Percentiles rank a stretch among this genome's conserved stretches.
Conservation (phyloP, 2,113 vertebrate species). For the Formicarius rufipectus region DNA sequence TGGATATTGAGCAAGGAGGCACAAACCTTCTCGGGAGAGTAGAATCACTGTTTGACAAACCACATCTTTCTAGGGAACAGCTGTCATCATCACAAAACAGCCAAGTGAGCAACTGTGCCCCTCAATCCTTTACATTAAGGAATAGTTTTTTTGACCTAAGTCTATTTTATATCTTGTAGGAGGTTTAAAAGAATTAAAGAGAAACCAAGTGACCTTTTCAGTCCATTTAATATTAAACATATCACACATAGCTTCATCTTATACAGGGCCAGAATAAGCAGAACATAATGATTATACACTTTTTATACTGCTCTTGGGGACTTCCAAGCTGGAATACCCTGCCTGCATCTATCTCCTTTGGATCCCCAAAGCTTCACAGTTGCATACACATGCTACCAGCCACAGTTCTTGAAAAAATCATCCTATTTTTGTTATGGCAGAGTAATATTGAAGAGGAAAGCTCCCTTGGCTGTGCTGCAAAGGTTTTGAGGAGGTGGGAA, state of each 20-base stretch:
- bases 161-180: constrained; percentile 24
- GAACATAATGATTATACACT: not conserved
- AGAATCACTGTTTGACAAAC: not conserved
- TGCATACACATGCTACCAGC: not conserved
- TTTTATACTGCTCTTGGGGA: not conserved
- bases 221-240: not conserved
- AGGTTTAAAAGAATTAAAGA: constrained; percentile 46
- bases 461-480: not conserved
- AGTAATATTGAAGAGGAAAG: not conserved
- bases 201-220: not conserved
- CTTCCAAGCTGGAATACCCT: not conserved
- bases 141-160: constrained; percentile 31
- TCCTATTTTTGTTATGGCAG: not conserved
- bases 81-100: not conserved
- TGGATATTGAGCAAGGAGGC: not conserved
- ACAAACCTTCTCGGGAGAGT: not conserved
- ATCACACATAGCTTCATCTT: not conserved
- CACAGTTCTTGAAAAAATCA: not conserved
- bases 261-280: not conserved
- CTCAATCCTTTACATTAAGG: not conserved
- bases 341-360: not conserved
- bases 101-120: fast-evolving
- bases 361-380: not conserved
- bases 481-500: not conserved
- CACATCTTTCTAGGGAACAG: not conserved